Conservation (phyloP, 2,797 vertebrate species). For the Thaleichthys pacificus region DNA sequence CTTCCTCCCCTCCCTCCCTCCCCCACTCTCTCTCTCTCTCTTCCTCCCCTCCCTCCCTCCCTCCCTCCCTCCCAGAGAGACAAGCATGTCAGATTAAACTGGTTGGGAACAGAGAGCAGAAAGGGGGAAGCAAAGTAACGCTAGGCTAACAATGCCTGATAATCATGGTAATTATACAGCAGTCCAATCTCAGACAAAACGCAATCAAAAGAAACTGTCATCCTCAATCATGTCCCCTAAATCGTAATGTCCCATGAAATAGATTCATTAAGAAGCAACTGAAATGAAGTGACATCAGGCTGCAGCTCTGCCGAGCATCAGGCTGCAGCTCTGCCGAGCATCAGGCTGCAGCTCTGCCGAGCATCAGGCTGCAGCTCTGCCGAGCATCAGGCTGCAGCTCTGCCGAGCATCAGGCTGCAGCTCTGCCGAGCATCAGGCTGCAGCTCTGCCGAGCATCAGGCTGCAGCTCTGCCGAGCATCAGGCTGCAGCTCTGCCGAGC, state of each 20-base stretch:
- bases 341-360: constrained; percentile 1
- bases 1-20: neutral
- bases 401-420: constrained; percentile 3
- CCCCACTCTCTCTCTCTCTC: neutral
- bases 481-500: constrained; percentile 2
- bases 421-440: neutral
- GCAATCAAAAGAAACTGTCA: constrained; percentile 32
- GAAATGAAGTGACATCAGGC: neutral
- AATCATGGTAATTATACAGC: constrained; percentile 14
- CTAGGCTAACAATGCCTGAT: constrained; percentile 23
- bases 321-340: constrained; percentile 1
- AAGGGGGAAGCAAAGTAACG: neutral
- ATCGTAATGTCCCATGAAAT: constrained; percentile 24
- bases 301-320: constrained; percentile 8
- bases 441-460: constrained; percentile 4
- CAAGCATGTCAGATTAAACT: neutral
- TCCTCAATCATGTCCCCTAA: constrained; percentile 7
- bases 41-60: neutral
- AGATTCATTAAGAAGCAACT: constrained; percentile 20
- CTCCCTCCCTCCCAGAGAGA: neutral
- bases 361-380: constrained; percentile 8
- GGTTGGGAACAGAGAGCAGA: neutral
- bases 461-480: constrained; percentile 6
- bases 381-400: neutral
- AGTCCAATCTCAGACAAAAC: constrained; percentile 26